These are phyloP conservation scores for Pseudomyrmex cubaensis DNA, from an alignment of 1,140 invertebrate genomes.

Conservation along the genomic window DNA sequence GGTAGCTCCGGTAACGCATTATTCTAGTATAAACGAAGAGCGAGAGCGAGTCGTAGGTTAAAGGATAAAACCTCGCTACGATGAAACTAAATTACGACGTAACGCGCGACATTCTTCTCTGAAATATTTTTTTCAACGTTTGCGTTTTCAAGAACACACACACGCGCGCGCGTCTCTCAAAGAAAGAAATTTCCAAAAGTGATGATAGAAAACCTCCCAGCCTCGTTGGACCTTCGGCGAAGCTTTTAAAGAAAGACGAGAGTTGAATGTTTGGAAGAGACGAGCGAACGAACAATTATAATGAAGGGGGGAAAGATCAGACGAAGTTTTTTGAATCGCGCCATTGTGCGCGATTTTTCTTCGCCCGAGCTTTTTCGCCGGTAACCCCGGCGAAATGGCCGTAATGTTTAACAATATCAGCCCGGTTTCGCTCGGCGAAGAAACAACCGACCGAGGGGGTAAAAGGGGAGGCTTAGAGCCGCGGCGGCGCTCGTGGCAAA, in stretches of 20 bases:
- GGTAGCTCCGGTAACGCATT: neutral
- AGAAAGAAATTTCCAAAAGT: too few species aligned
- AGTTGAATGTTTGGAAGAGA: constrained; percentile 26
- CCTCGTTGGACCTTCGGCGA: too few species aligned
- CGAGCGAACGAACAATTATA: constrained; percentile 32
- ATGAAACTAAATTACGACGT: constrained; percentile 14
- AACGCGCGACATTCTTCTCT: neutral
- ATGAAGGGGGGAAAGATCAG: constrained; percentile 23
- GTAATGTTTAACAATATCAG: constrained; percentile 61
- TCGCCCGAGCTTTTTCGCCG: constrained; percentile 32
- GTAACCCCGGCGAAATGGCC: constrained; percentile 43
- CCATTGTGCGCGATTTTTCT: constrained; percentile 53
- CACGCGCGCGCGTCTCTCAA: too few species aligned
- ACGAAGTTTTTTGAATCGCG: constrained; percentile 41
- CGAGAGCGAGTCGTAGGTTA: neutral
- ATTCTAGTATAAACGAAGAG: constrained; percentile 35
- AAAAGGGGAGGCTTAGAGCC: constrained; percentile 21
- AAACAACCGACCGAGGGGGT: constrained; percentile 22
- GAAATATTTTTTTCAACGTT: neutral
- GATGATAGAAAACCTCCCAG: too few species aligned
- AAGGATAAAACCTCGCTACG: constrained; percentile 4
- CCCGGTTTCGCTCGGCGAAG: constrained; percentile 46
- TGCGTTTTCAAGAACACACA: too few species aligned
- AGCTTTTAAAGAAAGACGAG: neutral
- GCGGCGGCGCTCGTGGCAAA: constrained; percentile 46